These are phyloP conservation scores for Prolemur simus DNA, from an alignment of 2,113 vertebrate species.

Conservation along the genomic window DNA sequence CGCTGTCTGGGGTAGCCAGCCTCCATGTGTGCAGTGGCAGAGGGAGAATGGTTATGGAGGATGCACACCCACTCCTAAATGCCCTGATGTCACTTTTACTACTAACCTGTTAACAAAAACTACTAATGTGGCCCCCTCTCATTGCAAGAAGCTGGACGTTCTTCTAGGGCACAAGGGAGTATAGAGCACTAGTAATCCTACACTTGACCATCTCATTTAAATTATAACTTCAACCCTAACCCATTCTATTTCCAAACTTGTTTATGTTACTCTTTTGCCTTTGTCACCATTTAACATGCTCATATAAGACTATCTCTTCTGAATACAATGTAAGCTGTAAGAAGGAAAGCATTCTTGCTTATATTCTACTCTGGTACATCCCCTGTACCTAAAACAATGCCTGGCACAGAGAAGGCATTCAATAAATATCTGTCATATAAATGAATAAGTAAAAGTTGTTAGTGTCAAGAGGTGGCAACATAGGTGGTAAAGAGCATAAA, in stretches of 20 bases:
- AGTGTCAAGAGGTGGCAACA: not conserved
- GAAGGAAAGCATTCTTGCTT: not conserved
- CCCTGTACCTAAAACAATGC: not conserved
- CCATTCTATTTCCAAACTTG: not conserved
- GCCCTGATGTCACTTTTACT: not conserved
- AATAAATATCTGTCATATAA: not conserved
- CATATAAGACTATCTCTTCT: not conserved
- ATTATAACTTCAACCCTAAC: not conserved
- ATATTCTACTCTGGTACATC: not conserved
- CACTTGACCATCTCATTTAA: not conserved
- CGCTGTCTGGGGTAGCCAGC: not conserved
- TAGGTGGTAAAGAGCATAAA: not conserved
- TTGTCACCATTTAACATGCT: not conserved
- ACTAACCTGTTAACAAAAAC: not conserved
- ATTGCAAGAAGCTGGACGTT: not conserved
- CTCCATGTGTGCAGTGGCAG: not conserved
- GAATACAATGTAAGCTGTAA: not conserved
- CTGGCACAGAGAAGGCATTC: not conserved
- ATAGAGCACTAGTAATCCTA: not conserved
- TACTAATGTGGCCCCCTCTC: not conserved
- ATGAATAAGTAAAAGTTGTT: not conserved
- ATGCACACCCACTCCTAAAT: not conserved
- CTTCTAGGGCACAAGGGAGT: not conserved
- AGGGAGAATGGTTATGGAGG: not conserved
- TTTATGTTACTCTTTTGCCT: not conserved